Evolutionary conservation across 2,797 vertebrate species (phyloP).

Genomic region (Propithecus perrieri): DNA sequence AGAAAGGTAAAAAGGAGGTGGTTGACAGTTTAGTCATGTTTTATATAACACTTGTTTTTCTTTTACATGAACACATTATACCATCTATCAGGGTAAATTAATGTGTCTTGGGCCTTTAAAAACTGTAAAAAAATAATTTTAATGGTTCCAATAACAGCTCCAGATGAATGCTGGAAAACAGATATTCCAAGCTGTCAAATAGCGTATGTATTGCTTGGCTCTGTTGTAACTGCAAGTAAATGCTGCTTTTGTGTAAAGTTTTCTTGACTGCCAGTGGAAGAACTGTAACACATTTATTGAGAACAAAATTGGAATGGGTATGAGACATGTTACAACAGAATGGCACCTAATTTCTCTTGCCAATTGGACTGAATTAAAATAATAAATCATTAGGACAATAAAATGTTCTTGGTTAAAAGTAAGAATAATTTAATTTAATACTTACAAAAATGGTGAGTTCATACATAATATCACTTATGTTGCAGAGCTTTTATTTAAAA

Average conservation of each 20-base stretch:
- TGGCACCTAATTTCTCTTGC: conserved; percentile 75
- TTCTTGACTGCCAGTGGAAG: conserved; percentile 75
- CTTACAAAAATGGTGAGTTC: conserved; percentile 60
- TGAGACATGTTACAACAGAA: conserved; percentile 77
- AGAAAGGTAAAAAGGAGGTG: conserved; percentile 51
- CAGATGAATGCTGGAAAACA: conserved; percentile 81
- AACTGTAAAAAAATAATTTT: conserved; percentile 72
- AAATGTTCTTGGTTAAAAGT: conserved; percentile 70
- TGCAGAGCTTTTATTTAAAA: conserved; percentile 32
- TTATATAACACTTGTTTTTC: conserved; percentile 76
- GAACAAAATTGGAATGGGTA: conserved; percentile 77
- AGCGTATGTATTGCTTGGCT: conserved; percentile 83
- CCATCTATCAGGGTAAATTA: conserved; percentile 75
- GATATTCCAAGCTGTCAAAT: conserved; percentile 80
- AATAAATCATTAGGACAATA: conserved; percentile 80
- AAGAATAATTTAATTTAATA: conserved; percentile 73
- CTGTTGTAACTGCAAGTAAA: conserved; percentile 79
- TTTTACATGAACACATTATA: conserved; percentile 58
- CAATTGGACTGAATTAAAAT: conserved; percentile 74
- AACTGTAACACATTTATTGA: conserved; percentile 81
- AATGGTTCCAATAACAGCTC: conserved; percentile 79
- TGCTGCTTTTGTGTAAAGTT: conserved; percentile 81
- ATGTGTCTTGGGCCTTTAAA: conserved; percentile 69
- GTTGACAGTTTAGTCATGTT: conserved; percentile 68
- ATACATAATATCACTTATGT: neutral